phyloP scores from a whole-genome alignment of 2,888 invertebrate genomes.

The Halocaridina rubra region DNA sequence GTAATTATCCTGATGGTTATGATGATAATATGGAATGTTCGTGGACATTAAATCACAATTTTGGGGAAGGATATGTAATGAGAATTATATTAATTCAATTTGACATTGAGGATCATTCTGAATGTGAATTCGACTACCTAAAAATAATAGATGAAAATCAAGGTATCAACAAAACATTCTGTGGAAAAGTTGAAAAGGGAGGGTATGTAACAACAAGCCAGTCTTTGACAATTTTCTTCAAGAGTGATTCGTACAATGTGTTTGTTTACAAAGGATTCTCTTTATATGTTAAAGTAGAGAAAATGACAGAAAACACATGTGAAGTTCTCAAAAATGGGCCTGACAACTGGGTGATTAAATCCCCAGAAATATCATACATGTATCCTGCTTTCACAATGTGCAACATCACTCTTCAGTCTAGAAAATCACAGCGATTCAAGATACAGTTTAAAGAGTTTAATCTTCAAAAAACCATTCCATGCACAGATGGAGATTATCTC shows the following conservation, averaged over 20 bases:
- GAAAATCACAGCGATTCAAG: neutral
- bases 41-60: slow-evolving; percentile 11
- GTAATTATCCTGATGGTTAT: slow-evolving; percentile 26
- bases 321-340: neutral
- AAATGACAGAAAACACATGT: slow-evolving; percentile 23
- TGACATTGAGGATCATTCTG: slow-evolving; percentile 6
- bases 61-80: neutral
- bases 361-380: neutral
- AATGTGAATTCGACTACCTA: slow-evolving; percentile 16
- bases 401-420: neutral
- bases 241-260: slow-evolving; percentile 10
- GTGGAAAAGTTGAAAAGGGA: neutral
- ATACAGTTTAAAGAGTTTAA: slow-evolving; percentile 17
- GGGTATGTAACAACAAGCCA: slow-evolving; percentile 14
- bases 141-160: neutral
- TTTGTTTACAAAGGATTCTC: slow-evolving; percentile 12
- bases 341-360: neutral
- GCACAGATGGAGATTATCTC: slow-evolving; percentile 13
- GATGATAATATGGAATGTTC: neutral
- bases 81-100: slow-evolving; percentile 14
- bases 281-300: neutral
- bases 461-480: neutral
- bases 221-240: slow-evolving; percentile 2
- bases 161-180: neutral
- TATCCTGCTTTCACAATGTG: slow-evolving; percentile 21